Percentiles rank a stretch among this genome's conserved stretches.
Conservation (phyloP, 2,888 invertebrate genomes). For the Zeuzera pyrina region DNA sequence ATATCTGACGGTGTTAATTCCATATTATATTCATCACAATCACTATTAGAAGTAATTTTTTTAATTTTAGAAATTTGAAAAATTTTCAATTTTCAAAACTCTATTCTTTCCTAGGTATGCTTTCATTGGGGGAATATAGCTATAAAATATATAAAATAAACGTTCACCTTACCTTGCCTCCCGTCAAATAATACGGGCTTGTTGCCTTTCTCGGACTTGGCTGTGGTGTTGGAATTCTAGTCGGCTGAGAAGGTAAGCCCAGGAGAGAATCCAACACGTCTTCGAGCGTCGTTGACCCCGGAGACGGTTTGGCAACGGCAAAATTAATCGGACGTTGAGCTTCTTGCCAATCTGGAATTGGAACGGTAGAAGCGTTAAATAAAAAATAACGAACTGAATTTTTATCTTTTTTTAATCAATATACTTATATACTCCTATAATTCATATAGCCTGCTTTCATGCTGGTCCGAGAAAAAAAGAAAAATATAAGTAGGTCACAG, state of each 20-base stretch:
- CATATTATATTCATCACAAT: no score
- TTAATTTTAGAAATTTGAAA: neutral
- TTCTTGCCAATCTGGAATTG: slow-evolving; percentile 69
- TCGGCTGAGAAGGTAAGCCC: slow-evolving; percentile 82
- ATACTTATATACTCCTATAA: no score
- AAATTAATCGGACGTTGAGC: slow-evolving; percentile 64
- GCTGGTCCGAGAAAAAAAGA: no score
- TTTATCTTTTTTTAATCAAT: no score
- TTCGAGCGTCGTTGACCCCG: slow-evolving; percentile 90
- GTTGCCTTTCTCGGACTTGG: slow-evolving; percentile 64
- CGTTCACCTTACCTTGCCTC: slow-evolving; percentile 70
- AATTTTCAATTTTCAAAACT: neutral
- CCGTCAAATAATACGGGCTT: slow-evolving; percentile 63
- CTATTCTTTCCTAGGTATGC: neutral
- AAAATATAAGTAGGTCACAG: no score
- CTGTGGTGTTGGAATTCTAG: slow-evolving; percentile 82
- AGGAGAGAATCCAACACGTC: slow-evolving; percentile 94
- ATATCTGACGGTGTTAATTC: neutral
- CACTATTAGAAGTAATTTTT: neutral
- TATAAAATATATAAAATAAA: no score
- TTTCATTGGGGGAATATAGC: neutral
- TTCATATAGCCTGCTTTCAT: no score
- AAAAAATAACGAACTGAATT: no score
- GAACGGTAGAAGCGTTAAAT: no score
- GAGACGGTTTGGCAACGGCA: slow-evolving; percentile 77